Base-by-base conservation (phyloP, 30 jellyfish, hydroid and myxozoan genomes). In the Turritopsis dohrnii region DNA sequence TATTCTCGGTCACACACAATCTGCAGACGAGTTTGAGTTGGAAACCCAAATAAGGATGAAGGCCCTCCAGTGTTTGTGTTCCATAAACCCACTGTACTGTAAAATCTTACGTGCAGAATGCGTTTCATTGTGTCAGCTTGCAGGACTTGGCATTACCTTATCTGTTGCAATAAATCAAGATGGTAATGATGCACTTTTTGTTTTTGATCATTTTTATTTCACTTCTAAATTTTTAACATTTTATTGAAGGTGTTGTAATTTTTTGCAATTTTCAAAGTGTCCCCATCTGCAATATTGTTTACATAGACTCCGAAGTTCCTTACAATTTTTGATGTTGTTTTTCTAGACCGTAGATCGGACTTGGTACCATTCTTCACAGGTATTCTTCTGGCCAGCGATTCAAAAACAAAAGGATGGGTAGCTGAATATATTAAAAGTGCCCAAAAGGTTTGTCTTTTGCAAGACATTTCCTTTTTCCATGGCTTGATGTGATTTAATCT, bases 321-420 rank as follows among this genome's bases (percentile, higher is more conserved):
- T n/a, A n/a, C n/a, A n/a, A 41, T 41, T 41, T 41, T 66, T 17
- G 16, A 9, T 16, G 7, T 84, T 76, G 28, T 54, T 21, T 18
- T 83, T 83, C 53, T 84, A 90, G 97, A 69, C 23, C 25, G 71
- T 8, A 54, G 25, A 19, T 82, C 92, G 7, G 98, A 92, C 71
- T 52, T 92, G 21, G 98, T 92, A 8, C 93, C 96, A 4, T 92
- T 92, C 72, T 60, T 88, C 27, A 88, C 95, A 73, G 98, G 98
- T 13, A 81, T 92, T 20, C 87, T 92, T 24, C 82, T 92, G 69
- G 89, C 98, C 72, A 88, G 96, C 54, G 94, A 88, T 66, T 23
- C 52, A 22, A 80, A 84, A 69, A 89, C 89, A 19, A 88, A 81
- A 76, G 95, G 85, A 19, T 92, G 98, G 98, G 52, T 92, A 7